Evolutionary conservation across 2,888 invertebrate species (phyloP).

Genomic region (Luperina nickerlii): DNA sequence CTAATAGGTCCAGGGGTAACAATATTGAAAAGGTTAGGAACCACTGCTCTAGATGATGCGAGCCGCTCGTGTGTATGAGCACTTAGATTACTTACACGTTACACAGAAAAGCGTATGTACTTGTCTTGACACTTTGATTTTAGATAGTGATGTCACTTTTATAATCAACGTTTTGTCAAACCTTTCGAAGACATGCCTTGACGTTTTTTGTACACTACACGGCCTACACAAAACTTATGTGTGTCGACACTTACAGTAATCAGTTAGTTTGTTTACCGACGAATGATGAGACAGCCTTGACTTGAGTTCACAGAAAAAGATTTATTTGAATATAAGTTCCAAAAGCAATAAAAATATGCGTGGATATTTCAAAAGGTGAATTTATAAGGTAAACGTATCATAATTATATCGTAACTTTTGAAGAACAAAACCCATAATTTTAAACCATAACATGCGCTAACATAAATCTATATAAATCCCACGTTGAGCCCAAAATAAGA

Average conservation of each 20-base stretch:
- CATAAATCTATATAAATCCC: conserved; percentile 23
- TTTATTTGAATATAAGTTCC: background rate
- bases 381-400: background rate
- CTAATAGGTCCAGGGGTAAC: too few relatives aligned
- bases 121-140: conserved; percentile 14
- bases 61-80: background rate
- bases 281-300: conserved; percentile 29
- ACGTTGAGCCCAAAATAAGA: conserved; percentile 35
- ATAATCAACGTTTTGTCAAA: conserved; percentile 28
- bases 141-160: conserved; percentile 42
- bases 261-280: conserved; percentile 41
- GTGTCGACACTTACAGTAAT: conserved; percentile 55
- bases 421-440: conserved; percentile 29
- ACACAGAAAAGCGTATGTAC: background rate
- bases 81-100: background rate
- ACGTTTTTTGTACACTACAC: conserved; percentile 46
- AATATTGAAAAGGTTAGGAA: too few relatives aligned
- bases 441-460: conserved; percentile 11
- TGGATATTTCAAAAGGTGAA: conserved; percentile 2
- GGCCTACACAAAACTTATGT: conserved; percentile 31
- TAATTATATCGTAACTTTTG: conserved; percentile 6
- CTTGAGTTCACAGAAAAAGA: background rate
- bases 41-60: background rate
- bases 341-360: background rate
- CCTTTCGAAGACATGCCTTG: conserved; percentile 33